Evolutionary conservation across 1,140 invertebrate species (phyloP), one percentile per base, ranked within the genome.

Genomic region (Battus philenor): DNA sequence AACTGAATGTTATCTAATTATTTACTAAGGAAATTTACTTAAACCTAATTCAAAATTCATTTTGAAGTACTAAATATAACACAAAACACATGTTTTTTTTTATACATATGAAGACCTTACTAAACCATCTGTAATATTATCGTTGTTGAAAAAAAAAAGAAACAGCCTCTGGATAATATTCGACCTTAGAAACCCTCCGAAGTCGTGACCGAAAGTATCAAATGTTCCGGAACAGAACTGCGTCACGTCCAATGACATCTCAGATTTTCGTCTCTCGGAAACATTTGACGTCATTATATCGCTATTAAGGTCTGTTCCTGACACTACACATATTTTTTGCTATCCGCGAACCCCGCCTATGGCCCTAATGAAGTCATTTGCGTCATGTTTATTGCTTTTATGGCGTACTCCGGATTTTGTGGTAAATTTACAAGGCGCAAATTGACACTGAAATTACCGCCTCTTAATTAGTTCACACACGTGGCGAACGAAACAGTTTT

Each of bases 371-470:
- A 85, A 85, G 78, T 69, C 68, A 73, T 85, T 85, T 78, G 54
- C 67, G 78, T 81, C 81, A 85, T 69, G 59, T 82, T 85, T 85
- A 85, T 81, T 74, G 65, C 78, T 74, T 78, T 85, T 78, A 78
- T 68, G 68, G 63, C 71, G 65, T 65, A 74, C 71, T 61, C 58
- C 30, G 68, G 74, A 75, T 77, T 81, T 80, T 70, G 69, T 72
- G 56, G 68, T 66, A 57, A 81, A 82, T 81, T 85, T 82, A 81
- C 66, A 72, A 66, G 59, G 62, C 63, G 68, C 59, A 79, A 85
- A 85, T 82, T 80, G 76, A 72, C 72, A 68, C 63, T 59, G 59
- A 59, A 67, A 66, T 62, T 54, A 59, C 53, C 33, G 50, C 45
- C 39, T 50, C 38, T 55, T 76, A 80, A 80, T 72, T 72, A 77